phyloP scores from a whole-genome alignment of 2,113 vertebrate species.

The Rutilus rutilus region DNA sequence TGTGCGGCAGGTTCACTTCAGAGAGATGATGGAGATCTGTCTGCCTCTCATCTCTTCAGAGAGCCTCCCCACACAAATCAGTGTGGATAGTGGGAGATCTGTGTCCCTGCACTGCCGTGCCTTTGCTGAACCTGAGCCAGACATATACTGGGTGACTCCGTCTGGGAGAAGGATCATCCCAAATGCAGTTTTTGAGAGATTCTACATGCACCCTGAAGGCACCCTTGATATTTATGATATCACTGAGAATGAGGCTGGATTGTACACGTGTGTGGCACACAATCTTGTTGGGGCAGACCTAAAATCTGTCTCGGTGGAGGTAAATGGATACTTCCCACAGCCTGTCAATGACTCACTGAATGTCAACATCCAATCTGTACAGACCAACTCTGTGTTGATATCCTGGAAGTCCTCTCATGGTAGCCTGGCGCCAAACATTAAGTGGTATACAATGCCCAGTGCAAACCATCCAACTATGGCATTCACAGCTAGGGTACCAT shows the following conservation, averaged over 20 bases:
- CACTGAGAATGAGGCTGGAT: constrained; percentile 87
- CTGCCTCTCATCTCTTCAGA: constrained; percentile 94
- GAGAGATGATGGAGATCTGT: constrained; percentile 99
- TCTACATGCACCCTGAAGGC: constrained; percentile 93
- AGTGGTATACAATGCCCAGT: constrained; percentile 85
- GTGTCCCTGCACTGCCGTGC: constrained; percentile 94
- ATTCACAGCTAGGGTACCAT: constrained; percentile 87
- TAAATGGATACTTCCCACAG: constrained; percentile 87
- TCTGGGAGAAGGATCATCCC: constrained; percentile 87
- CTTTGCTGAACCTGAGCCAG: constrained; percentile 94
- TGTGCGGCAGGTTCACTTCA: constrained; percentile 92
- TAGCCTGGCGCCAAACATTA: constrained; percentile 87
- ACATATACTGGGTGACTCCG: constrained; percentile 97
- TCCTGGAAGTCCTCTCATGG: constrained; percentile 90
- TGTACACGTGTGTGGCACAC: constrained; percentile 95
- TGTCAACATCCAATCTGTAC: constrained; percentile 84
- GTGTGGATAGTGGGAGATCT: constrained; percentile 81
- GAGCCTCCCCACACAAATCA: constrained; percentile 87
- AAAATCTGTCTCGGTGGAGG: constrained; percentile 90
- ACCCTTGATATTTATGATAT: constrained; percentile 90
- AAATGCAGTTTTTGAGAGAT: constrained; percentile 86
- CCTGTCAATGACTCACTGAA: constrained; percentile 81
- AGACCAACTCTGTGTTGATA: constrained; percentile 85
- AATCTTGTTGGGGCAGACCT: constrained; percentile 96
- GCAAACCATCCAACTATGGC: constrained; percentile 76